Conservation (phyloP, 2,888 invertebrate species). For the Tenthredo mesomela region DNA sequence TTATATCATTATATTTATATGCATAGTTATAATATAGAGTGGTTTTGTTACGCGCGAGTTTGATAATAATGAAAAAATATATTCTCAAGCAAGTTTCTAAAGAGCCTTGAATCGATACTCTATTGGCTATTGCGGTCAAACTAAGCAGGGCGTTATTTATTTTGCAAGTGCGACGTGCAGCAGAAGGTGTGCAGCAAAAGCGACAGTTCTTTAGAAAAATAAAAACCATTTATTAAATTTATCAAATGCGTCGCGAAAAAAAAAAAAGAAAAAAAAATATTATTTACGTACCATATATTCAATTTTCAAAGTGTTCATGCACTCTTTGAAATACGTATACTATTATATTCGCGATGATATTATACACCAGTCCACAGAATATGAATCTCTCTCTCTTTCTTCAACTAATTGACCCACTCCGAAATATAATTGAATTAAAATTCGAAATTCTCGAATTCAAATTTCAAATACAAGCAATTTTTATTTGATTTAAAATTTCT, state of each 20-base stretch:
- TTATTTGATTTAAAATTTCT: not conserved
- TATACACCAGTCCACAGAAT: not conserved
- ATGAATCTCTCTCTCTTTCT: not conserved
- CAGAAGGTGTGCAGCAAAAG: slow-evolving; percentile 34
- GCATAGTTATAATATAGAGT: not conserved
- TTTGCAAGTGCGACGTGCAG: slow-evolving; percentile 44
- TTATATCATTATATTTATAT: slow-evolving; percentile 9
- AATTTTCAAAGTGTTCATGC: slow-evolving; percentile 21
- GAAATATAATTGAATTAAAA: slow-evolving; percentile 1
- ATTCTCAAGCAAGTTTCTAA: slow-evolving; percentile 29
- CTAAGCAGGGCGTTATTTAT: slow-evolving; percentile 26
- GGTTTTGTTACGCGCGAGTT: slow-evolving; percentile 5
- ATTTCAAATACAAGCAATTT: not conserved
- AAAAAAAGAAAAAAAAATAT: not conserved
- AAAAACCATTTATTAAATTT: not conserved
- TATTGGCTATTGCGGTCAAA: slow-evolving; percentile 38
- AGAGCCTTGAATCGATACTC: slow-evolving; percentile 18
- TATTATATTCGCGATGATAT: not conserved
- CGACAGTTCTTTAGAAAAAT: not conserved
- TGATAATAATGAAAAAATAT: not conserved
- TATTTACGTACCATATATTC: not conserved
- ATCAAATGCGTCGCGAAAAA: not conserved
- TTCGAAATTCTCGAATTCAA: not conserved
- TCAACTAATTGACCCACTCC: not conserved
- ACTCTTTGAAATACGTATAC: slow-evolving; percentile 14